phyloP scores from a whole-genome alignment of 2,113 vertebrate species.

The Gallinago media region DNA sequence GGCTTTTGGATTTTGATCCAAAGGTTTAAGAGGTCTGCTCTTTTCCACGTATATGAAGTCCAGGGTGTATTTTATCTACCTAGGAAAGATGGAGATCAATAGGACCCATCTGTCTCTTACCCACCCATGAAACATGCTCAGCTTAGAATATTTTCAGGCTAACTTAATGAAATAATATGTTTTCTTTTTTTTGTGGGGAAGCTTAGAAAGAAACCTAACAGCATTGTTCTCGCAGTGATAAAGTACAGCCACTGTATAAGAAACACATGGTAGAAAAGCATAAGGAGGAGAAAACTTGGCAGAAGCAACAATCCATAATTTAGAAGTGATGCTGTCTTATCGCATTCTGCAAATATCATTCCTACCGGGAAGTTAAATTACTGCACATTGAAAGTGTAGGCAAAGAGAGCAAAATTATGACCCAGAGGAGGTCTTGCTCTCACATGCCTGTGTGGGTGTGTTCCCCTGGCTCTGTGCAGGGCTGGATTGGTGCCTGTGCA shows the following conservation, averaged over 20 bases:
- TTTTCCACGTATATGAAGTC: background rate
- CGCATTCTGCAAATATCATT: background rate
- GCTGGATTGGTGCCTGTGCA: background rate
- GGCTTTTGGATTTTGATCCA: background rate
- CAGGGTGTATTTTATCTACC: background rate
- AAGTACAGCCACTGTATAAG: background rate
- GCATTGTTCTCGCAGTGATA: background rate
- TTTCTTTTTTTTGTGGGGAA: conserved; percentile 35
- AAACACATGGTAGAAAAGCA: conserved; percentile 8
- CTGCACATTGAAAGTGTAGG: background rate
- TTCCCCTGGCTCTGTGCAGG: background rate
- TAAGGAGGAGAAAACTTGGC: conserved; percentile 22
- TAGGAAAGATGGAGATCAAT: conserved; percentile 44
- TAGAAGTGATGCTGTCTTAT: background rate
- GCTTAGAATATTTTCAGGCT: conserved; percentile 58
- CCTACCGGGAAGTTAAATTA: background rate
- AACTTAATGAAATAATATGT: conserved; percentile 40
- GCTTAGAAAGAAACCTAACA: conserved; percentile 44
- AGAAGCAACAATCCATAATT: conserved; percentile 6
- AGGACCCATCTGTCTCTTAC: background rate
- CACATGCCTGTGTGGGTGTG: background rate
- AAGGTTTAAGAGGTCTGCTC: background rate
- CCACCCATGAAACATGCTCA: conserved; percentile 34
- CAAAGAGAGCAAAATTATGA: background rate
- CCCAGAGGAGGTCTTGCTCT: background rate